Conservation (phyloP, 1,140 invertebrate genomes). For the Limonius californicus region DNA sequence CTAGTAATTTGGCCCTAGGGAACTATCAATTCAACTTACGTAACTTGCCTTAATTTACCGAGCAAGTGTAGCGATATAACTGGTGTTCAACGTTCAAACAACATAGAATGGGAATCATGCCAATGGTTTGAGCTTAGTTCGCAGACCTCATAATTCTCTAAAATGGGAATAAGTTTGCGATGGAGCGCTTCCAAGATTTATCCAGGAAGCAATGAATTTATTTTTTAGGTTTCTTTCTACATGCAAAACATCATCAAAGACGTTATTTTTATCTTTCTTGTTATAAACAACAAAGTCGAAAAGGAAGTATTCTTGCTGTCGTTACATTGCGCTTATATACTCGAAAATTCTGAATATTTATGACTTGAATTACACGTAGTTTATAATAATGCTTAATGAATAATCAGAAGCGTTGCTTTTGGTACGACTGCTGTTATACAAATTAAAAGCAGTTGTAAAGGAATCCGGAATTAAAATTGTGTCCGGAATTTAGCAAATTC, state of each 20-base stretch:
- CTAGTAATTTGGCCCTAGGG: too few relatives aligned
- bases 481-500: too few relatives aligned
- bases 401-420: background rate
- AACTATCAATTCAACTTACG: conserved; percentile 1
- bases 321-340: too few relatives aligned
- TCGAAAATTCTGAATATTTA: too few relatives aligned
- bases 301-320: too few relatives aligned
- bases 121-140: conserved; percentile 5
- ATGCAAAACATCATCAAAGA: background rate
- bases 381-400: background rate
- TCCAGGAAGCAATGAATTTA: background rate
- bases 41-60: conserved; percentile 4
- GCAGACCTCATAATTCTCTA: conserved; percentile 11
- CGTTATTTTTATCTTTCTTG: too few relatives aligned
- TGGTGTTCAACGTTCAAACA: background rate
- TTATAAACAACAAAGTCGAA: too few relatives aligned
- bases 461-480: background rate
- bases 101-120: conserved; percentile 9
- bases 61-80: background rate
- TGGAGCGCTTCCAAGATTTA: background rate
- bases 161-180: background rate
- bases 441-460: background rate
- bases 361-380: too few relatives aligned
- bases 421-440: background rate
- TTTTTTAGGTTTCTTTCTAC: background rate